Evolutionary conservation across 2,888 invertebrate genomes (phyloP), one percentile per base, ranked within the genome.

Genomic region (Napeogenes sylphis): DNA sequence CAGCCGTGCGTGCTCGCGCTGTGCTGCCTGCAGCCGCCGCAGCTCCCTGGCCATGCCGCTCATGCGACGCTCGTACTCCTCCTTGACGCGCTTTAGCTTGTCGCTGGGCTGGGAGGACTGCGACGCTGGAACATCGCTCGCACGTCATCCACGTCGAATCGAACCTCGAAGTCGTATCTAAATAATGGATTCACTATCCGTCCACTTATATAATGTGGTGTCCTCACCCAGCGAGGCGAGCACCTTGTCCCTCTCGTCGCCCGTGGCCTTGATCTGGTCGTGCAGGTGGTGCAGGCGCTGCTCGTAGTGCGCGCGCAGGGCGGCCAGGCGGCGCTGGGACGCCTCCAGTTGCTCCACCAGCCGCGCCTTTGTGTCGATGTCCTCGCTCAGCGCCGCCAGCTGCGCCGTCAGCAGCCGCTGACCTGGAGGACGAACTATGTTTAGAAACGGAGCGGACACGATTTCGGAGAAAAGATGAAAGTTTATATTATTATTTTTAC

Each of bases 281-380:
- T 97, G 95, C 45, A 99, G 86, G 65, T 96, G 95, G 68, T 93
- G 92, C 12, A 99, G 91, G 76, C 99, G 96, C 66, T 97, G 96
- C 84, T 99, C 99, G 85, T 99, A 99, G 79, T 98, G 97, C 68
- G 94, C 93, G 64, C 95, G 93, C 92, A 99, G 94, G 0, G 95
- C 93, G 59, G 96, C 94, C 79, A 99, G 92, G 56, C 97, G 91
- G 60, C 95, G 92, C 80, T 99, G 98, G 0, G 97, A 97, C 63
- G 94, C 87, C 82, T 99, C 99, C 70, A 99, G 84, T 77, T 99
- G 98, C 75, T 98, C 97, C 68, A 99, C 98, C 55, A 99, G 91
- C 62, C 97, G 95, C 71, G 98, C 96, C 81, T 99, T 99, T 61
- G 98, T 95, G 78, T 96, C 96, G 70, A 99, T 99, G 83, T 99